A percentile compares a stretch with the other conserved stretches of the same genome.
Evolutionary conservation across 2,888 invertebrate genomes (phyloP).

Genomic region (Hirtodrosophila histrioides): DNA sequence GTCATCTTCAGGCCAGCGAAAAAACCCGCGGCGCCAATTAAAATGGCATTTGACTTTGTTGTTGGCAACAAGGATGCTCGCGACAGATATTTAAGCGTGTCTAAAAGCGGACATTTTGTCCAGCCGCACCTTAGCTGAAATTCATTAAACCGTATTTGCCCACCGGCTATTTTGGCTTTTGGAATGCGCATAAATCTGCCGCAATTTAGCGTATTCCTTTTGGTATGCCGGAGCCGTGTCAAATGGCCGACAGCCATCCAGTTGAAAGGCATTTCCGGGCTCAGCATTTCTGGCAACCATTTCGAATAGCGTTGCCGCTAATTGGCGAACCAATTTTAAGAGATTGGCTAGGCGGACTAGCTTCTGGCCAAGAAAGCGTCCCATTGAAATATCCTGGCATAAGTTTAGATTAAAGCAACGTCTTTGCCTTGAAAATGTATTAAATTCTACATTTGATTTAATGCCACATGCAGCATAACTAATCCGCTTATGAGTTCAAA

Average conservation of each 20-base stretch:
- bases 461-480: not conserved
- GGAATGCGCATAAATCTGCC: conserved; percentile 55
- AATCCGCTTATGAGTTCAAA: no score
- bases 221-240: conserved; percentile 14
- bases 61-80: conserved; percentile 11
- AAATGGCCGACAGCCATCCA: conserved; percentile 32
- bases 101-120: conserved; percentile 49
- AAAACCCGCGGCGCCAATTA: conserved; percentile 68
- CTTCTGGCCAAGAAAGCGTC: conserved; percentile 10
- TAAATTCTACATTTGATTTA: no score
- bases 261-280: conserved; percentile 32
- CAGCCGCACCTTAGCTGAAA: conserved; percentile 60
- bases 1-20: conserved; percentile 33
- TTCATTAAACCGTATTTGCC: conserved; percentile 52
- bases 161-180: conserved; percentile 37
- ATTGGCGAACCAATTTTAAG: conserved; percentile 32
- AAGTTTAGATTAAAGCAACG: not conserved
- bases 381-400: not conserved
- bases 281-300: conserved; percentile 6
- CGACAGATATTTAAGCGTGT: conserved; percentile 23
- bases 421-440: no score
- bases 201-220: conserved; percentile 54
- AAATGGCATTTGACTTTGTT: conserved; percentile 64
- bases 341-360: conserved; percentile 5
- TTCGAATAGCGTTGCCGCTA: conserved; percentile 14